These are phyloP conservation scores for Leptatherina wallacei DNA, from an alignment of 2,797 vertebrate species.

Conservation along the genomic window DNA sequence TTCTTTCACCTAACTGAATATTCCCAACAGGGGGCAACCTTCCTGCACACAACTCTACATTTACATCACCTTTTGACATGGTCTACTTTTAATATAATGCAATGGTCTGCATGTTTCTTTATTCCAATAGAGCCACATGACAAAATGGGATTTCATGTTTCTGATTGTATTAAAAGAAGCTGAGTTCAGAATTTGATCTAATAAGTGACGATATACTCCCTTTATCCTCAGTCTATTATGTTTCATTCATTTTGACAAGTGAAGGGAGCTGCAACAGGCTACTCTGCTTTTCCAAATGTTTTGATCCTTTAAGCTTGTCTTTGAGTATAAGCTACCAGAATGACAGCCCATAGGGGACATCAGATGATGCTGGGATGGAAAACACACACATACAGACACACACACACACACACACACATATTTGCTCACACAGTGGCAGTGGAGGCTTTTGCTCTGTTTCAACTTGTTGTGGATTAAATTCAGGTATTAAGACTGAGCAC, in stretches of 20 bases:
- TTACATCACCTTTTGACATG: constrained; percentile 23
- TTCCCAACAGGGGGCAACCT: constrained; percentile 76
- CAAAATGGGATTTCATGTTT: not conserved
- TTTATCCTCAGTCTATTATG: constrained; percentile 30
- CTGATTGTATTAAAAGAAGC: constrained; percentile 5
- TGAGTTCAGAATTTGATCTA: not conserved
- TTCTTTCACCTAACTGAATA: constrained; percentile 14
- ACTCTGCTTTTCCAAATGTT: constrained; percentile 52
- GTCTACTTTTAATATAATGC: constrained; percentile 9
- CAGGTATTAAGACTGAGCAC: constrained; percentile 62
- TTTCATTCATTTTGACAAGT: constrained; percentile 63
- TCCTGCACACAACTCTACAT: constrained; percentile 42
- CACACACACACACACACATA: constrained; percentile 18
- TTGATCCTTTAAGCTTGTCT: constrained; percentile 46
- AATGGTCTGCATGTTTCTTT: not conserved
- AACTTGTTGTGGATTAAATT: constrained; percentile 69
- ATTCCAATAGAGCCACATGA: not conserved
- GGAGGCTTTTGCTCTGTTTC: constrained; percentile 68
- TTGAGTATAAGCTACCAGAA: constrained; percentile 69
- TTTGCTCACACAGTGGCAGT: constrained; percentile 33
- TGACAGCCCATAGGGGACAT: constrained; percentile 68
- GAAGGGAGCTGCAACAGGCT: constrained; percentile 53
- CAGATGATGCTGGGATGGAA: constrained; percentile 38
- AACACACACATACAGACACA: constrained; percentile 23
- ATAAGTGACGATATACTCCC: constrained; percentile 4